Conservation (phyloP, 2,888 invertebrate species). For the Dynastes tityus region DNA sequence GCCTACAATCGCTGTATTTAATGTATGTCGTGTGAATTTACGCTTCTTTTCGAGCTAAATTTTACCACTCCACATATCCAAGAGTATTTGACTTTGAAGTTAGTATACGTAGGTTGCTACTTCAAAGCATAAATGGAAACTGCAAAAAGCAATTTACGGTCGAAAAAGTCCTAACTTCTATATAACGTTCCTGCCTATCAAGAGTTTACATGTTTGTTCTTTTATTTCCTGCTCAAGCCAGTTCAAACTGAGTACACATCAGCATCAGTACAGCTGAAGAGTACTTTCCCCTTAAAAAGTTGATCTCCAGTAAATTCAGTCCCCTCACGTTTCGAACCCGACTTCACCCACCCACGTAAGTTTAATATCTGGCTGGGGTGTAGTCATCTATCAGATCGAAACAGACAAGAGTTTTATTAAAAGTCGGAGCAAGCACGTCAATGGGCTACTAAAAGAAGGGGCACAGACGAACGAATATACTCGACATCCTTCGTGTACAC, state of each 20-base stretch:
- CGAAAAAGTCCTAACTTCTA: background rate
- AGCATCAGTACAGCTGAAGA: constrained; percentile 57
- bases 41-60: background rate
- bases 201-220: constrained; percentile 46
- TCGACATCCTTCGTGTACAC: constrained; percentile 40
- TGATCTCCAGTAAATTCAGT: constrained; percentile 62
- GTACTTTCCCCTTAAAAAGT: constrained; percentile 64
- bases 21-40: background rate
- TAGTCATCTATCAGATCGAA: constrained; percentile 74
- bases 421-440: constrained; percentile 71
- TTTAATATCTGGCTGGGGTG: constrained; percentile 73
- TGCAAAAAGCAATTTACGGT: constrained; percentile 1
- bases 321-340: constrained; percentile 56
- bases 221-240: constrained; percentile 50
- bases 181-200: constrained; percentile 8
- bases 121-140: constrained; percentile 1
- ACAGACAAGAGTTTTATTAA: constrained; percentile 75
- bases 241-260: constrained; percentile 54
- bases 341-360: constrained; percentile 57
- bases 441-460: constrained; percentile 61
- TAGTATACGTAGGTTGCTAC: background rate
- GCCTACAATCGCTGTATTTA: background rate
- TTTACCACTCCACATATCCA: background rate
- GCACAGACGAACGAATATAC: constrained; percentile 45
- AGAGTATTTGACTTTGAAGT: constrained; percentile 14